Percentiles rank a stretch among this genome's conserved stretches.
Conservation (phyloP, 2,797 vertebrate species). For the Cuniculus paca region DNA sequence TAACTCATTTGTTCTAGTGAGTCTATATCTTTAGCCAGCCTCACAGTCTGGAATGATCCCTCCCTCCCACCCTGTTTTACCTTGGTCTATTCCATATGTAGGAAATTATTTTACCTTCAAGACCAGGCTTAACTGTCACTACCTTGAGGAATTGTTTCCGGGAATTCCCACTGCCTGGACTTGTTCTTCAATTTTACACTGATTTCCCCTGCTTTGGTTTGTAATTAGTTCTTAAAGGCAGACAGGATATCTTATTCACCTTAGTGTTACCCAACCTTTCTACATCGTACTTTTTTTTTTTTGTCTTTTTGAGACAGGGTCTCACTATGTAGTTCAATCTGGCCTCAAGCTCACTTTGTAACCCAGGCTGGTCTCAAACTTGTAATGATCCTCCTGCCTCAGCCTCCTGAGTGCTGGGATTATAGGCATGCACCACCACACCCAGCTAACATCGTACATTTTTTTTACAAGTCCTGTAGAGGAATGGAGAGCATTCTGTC, state of each 20-base stretch:
- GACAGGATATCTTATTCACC: not conserved
- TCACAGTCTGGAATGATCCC: not conserved
- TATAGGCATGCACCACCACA: too few species aligned
- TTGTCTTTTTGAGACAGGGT: too few species aligned
- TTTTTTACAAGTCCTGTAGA: not conserved
- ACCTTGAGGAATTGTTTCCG: constrained; percentile 48
- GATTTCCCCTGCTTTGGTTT: constrained; percentile 20
- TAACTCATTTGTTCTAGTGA: not conserved
- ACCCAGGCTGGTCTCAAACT: too few species aligned
- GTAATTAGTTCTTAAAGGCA: constrained; percentile 41
- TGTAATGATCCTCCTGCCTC: too few species aligned
- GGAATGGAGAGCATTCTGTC: not conserved
- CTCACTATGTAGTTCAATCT: too few species aligned
- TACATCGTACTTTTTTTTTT: not conserved
- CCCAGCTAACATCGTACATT: not conserved
- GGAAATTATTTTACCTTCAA: constrained; percentile 25
- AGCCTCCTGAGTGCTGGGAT: too few species aligned
- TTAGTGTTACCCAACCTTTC: not conserved
- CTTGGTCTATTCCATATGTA: not conserved
- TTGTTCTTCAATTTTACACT: constrained; percentile 3
- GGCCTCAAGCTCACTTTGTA: too few species aligned
- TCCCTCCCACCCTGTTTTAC: not conserved
- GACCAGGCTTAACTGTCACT: not conserved
- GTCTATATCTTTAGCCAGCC: not conserved
- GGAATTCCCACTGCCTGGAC: not conserved